Evolutionary conservation across 2,797 vertebrate species (phyloP), one percentile per base, ranked within the genome.

Genomic region (Enoplosus armatus): DNA sequence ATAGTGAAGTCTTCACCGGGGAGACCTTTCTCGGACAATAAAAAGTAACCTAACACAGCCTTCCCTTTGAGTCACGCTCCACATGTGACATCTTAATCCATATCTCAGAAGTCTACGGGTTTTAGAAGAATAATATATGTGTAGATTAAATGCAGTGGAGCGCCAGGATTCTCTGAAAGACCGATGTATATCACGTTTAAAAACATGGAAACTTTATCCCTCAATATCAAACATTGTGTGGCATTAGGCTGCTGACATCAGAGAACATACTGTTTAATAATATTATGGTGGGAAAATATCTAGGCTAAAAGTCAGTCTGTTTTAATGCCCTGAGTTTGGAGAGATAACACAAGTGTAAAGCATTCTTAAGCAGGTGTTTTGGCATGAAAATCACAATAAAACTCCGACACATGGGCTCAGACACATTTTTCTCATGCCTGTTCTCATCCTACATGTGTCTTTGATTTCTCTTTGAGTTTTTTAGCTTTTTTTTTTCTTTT

Each of bases 321-420:
- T 80, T 66, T 67, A 27, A 59, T 33, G 29, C 43, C 37, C 31
- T 39, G 12, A 0, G 6, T 68, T 63, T 79, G 55, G 31, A 67
- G 45, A 50, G 50, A 69, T 50, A 70, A 69, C 3, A 35, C 27
- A 60, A 27, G 41, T 24, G 47, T 41, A 39, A 53, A 73, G 47
- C 60, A 22, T 47, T 70, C 14, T 76, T 71, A 66, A 16, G 6
- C 71, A 77, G 82, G 74, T 82, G 58, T 82, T 85, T 79, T 77
- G 58, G 53, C 62, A 18, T 27, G 6, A 63, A 78, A 80, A 45
- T 68, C 1, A 41, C 37, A 53, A 45, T 77, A 53, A 89, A 80
- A 62, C 20, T 18, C 16, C 12, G 15, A 61, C 68, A 37, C 56
- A 24, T 60, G n/a, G 33, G 18, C 43, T 64, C 15, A 31, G 54